Evolutionary conservation across 2,113 vertebrate genomes (phyloP).

Genomic region (Polypterus bichir): DNA sequence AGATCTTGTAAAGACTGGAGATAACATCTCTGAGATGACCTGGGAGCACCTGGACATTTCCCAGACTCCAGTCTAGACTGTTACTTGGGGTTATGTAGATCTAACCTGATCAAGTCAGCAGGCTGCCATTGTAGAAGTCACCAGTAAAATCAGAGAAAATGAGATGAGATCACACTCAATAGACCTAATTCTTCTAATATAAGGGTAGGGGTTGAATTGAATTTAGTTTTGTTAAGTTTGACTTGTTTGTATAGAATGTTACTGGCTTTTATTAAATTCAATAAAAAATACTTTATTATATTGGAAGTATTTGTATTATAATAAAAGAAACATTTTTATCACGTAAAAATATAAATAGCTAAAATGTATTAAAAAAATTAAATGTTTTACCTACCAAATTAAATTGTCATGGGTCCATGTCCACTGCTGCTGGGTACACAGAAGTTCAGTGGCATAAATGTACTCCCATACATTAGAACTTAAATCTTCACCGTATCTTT

Average conservation of each 20-base stretch:
- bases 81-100: no score
- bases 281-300: neutral
- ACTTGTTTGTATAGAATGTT: neutral
- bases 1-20: no score
- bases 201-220: no score
- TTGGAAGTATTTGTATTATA: neutral
- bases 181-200: no score
- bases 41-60: no score
- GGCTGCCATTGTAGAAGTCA: no score
- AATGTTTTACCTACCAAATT: slow-evolving; percentile 54
- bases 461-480: slow-evolving; percentile 66
- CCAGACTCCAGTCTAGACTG: no score
- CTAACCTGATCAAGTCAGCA: no score
- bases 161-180: no score
- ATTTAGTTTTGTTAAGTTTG: neutral
- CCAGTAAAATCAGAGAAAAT: no score
- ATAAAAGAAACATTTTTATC: neutral
- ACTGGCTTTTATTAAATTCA: neutral
- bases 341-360: neutral
- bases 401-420: slow-evolving; percentile 76
- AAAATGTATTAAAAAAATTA: neutral
- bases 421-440: slow-evolving; percentile 79
- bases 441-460: slow-evolving; percentile 67
- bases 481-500: slow-evolving; percentile 65
- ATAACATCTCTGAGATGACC: no score